Base-by-base conservation (phyloP, 2,888 invertebrate species). In the Electrophaes corylata region DNA sequence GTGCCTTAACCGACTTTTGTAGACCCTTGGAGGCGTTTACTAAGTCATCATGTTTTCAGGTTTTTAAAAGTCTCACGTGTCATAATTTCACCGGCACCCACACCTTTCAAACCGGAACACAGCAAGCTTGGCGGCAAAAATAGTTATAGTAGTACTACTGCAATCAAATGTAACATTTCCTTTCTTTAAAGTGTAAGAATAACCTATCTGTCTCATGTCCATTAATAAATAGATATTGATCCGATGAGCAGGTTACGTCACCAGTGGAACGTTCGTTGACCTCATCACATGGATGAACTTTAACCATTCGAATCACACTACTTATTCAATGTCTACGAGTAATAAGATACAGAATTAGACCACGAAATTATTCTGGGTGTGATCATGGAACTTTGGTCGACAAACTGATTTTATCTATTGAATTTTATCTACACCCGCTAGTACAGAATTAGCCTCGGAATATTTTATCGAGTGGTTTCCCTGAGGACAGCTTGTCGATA, bases 221-320 rank as follows among this genome's bases (percentile, higher is more conserved):
- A 50, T 49, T 23, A 45, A 47, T 40, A 40, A 26, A 54, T 59
- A 57, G 63, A 63, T 56, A 63, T 60, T 52, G 59, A 55, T 60
- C 65, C 53, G 56, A 48, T 56, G 33, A 29, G 47, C 46, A 14
- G 23, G 45, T 52, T 62, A 62, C 57, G 47, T 23, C 50, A 29
- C 33, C 35, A 48, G 57, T 56, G 57, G 59, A 63, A 53, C 61
- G 66, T 44, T 49, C 64, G 12, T 39, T 43, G 64, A 64, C 60
- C 58, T 60, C 44, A 45, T 49, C 53, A 53, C 41, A 50, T 57
- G 58, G 44, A 45, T 56, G 49, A 50, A 57, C 53, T 41, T 39
- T 53, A 37, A 18, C 29, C 49, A 56, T 50, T 46, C 37, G 37
- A 39, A 16, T 46, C 43, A 55, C 16, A 56, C 49, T 49, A 39